Percentiles rank a stretch among this genome's conserved stretches.
Evolutionary conservation across 2,113 vertebrate genomes (phyloP).

Genomic region (Cyprinodon tularosa): DNA sequence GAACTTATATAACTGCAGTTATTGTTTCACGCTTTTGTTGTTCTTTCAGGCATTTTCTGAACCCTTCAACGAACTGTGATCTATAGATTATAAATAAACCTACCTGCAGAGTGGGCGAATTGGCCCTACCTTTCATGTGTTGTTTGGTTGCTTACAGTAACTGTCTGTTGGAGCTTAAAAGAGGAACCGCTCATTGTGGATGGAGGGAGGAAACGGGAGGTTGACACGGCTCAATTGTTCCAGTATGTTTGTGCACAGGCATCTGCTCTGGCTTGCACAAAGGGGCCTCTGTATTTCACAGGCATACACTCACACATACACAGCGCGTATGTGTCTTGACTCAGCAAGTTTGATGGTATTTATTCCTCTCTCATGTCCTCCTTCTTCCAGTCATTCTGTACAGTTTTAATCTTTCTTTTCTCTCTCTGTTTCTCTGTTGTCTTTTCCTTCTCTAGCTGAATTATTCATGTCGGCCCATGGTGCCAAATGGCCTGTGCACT

Average conservation of each 20-base stretch:
- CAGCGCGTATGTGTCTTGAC: constrained; percentile 56
- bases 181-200: constrained; percentile 22
- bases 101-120: neutral
- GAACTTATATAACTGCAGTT: neutral
- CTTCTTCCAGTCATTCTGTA: constrained; percentile 22
- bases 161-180: constrained; percentile 4
- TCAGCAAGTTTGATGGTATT: constrained; percentile 66
- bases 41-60: neutral
- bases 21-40: neutral
- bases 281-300: constrained; percentile 64
- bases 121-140: neutral
- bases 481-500: constrained; percentile 65
- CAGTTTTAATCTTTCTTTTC: constrained; percentile 35
- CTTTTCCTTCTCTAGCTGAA: constrained; percentile 58
- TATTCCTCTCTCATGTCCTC: constrained; percentile 47
- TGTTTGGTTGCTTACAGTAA: neutral
- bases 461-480: constrained; percentile 72
- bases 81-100: neutral
- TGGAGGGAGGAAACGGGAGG: constrained; percentile 37
- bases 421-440: constrained; percentile 8
- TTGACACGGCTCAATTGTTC: constrained; percentile 61
- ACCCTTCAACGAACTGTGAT: neutral
- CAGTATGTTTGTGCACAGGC: constrained; percentile 65
- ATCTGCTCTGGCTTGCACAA: constrained; percentile 68
- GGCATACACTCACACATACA: constrained; percentile 12